These are phyloP conservation scores for Eilema sororculum DNA, from an alignment of 2,888 invertebrate genomes.

Conservation along the genomic window DNA sequence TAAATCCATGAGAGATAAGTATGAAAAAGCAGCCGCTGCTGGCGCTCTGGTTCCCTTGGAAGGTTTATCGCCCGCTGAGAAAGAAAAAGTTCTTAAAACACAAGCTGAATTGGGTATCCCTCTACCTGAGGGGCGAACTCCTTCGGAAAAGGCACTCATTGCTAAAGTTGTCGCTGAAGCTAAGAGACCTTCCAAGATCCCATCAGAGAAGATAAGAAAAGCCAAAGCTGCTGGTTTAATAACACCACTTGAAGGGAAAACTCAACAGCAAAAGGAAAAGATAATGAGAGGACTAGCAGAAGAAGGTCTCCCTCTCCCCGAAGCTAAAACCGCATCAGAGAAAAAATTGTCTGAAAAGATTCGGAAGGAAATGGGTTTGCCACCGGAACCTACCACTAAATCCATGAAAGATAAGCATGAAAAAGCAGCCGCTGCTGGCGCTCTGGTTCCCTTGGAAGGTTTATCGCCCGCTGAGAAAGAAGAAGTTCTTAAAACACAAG, in stretches of 20 bases:
- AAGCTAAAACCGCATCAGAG: constrained; percentile 31
- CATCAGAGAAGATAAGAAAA: constrained; percentile 6
- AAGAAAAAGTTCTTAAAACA: constrained; percentile 32
- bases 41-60: constrained; percentile 33
- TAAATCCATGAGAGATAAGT: constrained; percentile 5
- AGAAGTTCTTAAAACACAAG: constrained; percentile 14
- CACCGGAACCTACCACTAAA: constrained; percentile 45
- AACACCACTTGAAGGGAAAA: constrained; percentile 31
- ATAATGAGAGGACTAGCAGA: constrained; percentile 28
- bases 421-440: constrained; percentile 35
- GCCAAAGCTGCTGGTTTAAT: constrained; percentile 23
- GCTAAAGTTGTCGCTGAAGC: constrained; percentile 26
- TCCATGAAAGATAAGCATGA: constrained; percentile 41
- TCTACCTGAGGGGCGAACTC: constrained; percentile 47
- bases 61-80: constrained; percentile 40
- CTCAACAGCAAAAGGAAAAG: constrained; percentile 24
- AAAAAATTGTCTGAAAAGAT: constrained; percentile 25
- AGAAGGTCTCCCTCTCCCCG: constrained; percentile 30
- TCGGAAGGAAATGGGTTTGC: constrained; percentile 28
- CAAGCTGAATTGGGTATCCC: constrained; percentile 27
- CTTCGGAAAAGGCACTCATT: constrained; percentile 35
- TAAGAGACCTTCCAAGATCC: constrained; percentile 33
- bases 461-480: constrained; percentile 19
- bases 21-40: constrained; percentile 19
- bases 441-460: constrained; percentile 24